Conservation (phyloP, 23 tunicate genomes). For the Styela clava region DNA sequence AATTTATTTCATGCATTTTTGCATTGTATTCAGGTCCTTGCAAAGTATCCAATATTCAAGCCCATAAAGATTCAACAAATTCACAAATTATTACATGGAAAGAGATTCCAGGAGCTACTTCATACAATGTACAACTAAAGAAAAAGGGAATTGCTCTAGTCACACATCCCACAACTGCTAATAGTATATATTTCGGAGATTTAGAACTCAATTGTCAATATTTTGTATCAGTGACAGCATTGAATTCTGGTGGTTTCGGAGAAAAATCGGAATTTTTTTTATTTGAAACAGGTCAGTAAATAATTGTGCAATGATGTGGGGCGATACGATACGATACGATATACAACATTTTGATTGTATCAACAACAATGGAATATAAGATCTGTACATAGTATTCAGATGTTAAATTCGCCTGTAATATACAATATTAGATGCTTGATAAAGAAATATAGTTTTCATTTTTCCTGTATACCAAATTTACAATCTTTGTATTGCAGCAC, state of each 20-base stretch:
- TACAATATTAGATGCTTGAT: too few relatives aligned
- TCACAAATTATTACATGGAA: background rate
- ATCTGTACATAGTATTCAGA: too few relatives aligned
- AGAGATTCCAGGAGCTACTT: background rate
- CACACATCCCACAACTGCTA: background rate
- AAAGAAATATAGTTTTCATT: too few relatives aligned
- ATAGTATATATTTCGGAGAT: background rate
- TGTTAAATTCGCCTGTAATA: too few relatives aligned
- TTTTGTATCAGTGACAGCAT: background rate
- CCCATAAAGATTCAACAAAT: background rate
- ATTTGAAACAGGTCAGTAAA: background rate
- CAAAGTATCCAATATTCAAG: background rate
- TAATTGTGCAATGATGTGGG: too few relatives aligned
- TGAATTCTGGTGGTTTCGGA: background rate
- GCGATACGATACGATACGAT: too few relatives aligned
- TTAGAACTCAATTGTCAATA: background rate
- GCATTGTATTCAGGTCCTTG: background rate
- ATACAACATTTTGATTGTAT: too few relatives aligned
- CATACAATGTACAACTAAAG: background rate
- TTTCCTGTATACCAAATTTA: too few relatives aligned
- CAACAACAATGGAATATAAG: too few relatives aligned
- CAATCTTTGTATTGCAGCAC: too few relatives aligned
- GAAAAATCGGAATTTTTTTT: background rate
- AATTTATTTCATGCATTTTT: too few relatives aligned
- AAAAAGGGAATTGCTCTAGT: background rate